Percentiles rank a stretch among this genome's conserved stretches.
Evolutionary conservation across 2,888 invertebrate genomes (phyloP).

Genomic region (Eurytoma adleriae): DNA sequence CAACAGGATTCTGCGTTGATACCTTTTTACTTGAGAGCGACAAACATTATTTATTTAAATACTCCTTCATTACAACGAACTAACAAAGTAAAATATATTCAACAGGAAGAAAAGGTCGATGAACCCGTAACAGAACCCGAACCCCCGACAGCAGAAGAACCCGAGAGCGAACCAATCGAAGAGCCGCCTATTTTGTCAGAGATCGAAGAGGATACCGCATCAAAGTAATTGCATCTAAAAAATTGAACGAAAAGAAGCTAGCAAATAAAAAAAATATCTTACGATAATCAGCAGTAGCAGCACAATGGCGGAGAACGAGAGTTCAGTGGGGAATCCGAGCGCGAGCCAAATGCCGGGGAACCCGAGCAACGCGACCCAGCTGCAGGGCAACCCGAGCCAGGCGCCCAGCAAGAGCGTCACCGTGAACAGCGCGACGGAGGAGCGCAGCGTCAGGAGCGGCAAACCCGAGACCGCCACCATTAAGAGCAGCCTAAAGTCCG

Average conservation of each 20-base stretch:
- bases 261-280: too few relatives aligned
- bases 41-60: too few relatives aligned
- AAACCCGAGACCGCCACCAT: neutral
- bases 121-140: neutral
- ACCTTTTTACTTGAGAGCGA: too few relatives aligned
- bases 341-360: too few relatives aligned
- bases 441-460: neutral
- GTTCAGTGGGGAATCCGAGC: neutral
- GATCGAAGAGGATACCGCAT: constrained; percentile 24
- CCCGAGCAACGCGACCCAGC: too few relatives aligned
- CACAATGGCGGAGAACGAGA: constrained; percentile 13
- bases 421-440: too few relatives aligned
- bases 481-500: neutral
- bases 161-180: constrained; percentile 9
- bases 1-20: too few relatives aligned
- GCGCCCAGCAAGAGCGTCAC: too few relatives aligned
- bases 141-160: neutral
- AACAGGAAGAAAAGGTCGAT: constrained; percentile 3
- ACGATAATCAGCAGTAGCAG: neutral
- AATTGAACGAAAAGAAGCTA: too few relatives aligned
- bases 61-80: too few relatives aligned
- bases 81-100: too few relatives aligned
- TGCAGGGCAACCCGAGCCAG: too few relatives aligned
- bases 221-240: neutral
- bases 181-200: neutral